A percentile compares a stretch with the other conserved stretches of the same genome.
Conservation (phyloP, 2,797 vertebrate genomes). For the Natrix natrix region DNA sequence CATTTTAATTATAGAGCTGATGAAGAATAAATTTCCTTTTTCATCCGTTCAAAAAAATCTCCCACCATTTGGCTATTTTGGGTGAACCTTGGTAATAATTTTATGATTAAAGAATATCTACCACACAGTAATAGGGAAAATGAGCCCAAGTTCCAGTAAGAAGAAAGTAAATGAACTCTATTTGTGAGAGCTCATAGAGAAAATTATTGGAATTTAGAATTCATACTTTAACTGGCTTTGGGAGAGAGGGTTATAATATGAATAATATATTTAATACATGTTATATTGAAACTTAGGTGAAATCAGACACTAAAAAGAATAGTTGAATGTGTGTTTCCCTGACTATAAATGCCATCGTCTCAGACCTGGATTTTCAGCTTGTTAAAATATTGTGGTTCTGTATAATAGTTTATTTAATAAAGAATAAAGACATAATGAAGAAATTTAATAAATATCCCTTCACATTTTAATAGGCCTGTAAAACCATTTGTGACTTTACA, state of each 20-base stretch:
- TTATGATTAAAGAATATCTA: neutral
- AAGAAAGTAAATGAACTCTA: neutral
- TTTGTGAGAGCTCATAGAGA: neutral
- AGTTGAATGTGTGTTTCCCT: neutral
- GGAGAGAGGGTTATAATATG: neutral
- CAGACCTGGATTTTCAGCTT: neutral
- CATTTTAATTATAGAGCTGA: neutral
- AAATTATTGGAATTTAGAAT: neutral
- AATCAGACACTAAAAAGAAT: neutral
- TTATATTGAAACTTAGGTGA: neutral
- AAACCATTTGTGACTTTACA: neutral
- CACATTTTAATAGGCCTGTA: neutral
- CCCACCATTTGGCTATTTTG: neutral
- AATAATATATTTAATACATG: neutral
- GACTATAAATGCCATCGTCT: neutral
- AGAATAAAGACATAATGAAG: neutral
- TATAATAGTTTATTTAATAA: neutral
- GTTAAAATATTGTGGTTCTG: neutral
- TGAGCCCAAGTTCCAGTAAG: neutral
- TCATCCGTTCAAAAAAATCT: neutral
- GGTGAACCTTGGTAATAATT: neutral
- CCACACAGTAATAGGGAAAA: neutral
- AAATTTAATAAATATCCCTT: neutral
- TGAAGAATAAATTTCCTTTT: neutral
- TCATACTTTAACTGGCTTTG: neutral